phyloP scores from a whole-genome alignment of 2,888 invertebrate species.

The Netelia melanura region DNA sequence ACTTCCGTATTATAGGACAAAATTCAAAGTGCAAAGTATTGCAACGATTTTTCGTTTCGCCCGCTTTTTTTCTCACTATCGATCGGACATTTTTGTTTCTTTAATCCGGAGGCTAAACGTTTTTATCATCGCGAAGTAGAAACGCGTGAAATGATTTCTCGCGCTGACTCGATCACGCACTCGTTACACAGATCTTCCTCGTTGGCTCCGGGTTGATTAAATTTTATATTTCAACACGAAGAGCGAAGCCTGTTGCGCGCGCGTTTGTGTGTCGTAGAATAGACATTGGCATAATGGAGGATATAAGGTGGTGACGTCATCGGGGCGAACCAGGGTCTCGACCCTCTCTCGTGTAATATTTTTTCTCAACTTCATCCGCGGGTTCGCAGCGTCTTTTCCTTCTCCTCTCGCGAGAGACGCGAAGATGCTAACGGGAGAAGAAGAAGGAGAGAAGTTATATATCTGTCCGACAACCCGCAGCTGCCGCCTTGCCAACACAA shows the following conservation, averaged over 20 bases:
- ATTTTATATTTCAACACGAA: conserved; percentile 51
- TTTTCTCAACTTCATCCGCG: conserved; percentile 76
- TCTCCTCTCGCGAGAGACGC: conserved; percentile 30
- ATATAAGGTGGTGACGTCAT: conserved; percentile 67
- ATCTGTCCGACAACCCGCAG: conserved; percentile 67
- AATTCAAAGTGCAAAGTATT: too few relatives aligned
- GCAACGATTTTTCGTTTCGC: background rate
- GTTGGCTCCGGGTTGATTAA: conserved; percentile 40
- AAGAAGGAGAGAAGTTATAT: conserved; percentile 32
- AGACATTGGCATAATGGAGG: background rate
- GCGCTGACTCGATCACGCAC: conserved; percentile 61
- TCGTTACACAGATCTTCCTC: conserved; percentile 46
- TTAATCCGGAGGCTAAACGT: conserved; percentile 1
- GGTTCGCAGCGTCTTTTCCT: conserved; percentile 66
- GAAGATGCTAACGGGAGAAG: conserved; percentile 32
- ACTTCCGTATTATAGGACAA: too few relatives aligned
- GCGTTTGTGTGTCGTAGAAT: background rate
- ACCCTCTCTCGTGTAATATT: conserved; percentile 48
- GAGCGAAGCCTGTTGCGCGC: conserved; percentile 13
- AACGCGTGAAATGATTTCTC: conserved; percentile 60
- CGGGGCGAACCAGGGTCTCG: conserved; percentile 59
- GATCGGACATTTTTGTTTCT: background rate
- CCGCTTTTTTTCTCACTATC: background rate
- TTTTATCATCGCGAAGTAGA: conserved; percentile 27
- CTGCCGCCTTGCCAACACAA: conserved; percentile 84